Conservation (phyloP, 2,797 vertebrate species). For the Silurus lanzhouensis region DNA sequence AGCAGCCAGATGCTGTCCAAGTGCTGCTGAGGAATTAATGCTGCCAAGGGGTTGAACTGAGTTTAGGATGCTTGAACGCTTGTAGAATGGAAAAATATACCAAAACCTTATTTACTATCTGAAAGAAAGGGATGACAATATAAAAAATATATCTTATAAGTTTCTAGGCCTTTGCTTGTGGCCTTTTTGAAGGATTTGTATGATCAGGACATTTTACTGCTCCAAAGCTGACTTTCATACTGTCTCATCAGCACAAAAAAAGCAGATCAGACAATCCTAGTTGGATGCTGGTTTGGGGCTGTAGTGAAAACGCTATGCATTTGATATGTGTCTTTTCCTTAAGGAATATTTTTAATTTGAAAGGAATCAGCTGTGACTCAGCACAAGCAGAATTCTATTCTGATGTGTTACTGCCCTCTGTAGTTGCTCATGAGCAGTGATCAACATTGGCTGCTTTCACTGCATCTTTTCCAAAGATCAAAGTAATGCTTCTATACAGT, state of each 20-base stretch:
- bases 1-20: constrained; percentile 17
- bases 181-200: constrained; percentile 1
- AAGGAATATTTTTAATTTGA: constrained; percentile 6
- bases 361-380: constrained; percentile 40
- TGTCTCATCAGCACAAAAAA: neutral
- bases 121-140: neutral
- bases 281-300: neutral
- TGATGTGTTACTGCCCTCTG: constrained; percentile 41
- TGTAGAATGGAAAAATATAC: neutral
- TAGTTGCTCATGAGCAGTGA: constrained; percentile 26
- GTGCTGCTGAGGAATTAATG: constrained; percentile 17
- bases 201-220: neutral
- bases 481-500: neutral
- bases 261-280: neutral
- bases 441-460: neutral
- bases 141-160: neutral
- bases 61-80: neutral
- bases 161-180: neutral
- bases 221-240: neutral
- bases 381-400: constrained; percentile 21
- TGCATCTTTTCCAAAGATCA: neutral
- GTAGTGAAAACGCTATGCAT: neutral
- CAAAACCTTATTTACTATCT: neutral
- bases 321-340: constrained; percentile 3
- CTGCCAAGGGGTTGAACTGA: neutral